phyloP scores from a whole-genome alignment of 1,140 invertebrate genomes.

The Heliconius hermathena region DNA sequence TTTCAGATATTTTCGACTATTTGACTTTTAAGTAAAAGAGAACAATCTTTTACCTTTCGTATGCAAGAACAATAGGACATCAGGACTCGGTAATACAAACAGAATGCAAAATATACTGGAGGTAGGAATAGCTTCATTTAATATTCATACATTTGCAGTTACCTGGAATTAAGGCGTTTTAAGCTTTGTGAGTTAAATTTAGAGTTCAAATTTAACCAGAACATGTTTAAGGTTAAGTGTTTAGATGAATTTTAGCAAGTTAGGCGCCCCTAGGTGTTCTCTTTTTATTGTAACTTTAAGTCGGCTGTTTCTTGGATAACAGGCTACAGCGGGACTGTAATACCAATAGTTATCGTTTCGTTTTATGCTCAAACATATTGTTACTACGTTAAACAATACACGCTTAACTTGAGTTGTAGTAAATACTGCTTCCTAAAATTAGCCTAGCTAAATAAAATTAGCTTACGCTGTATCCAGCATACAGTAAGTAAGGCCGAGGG shows the following conservation, averaged over 20 bases:
- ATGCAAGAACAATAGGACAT: slow-evolving; percentile 36
- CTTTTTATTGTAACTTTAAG: slow-evolving; percentile 31
- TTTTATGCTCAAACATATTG: slow-evolving; percentile 22
- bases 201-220: slow-evolving; percentile 25
- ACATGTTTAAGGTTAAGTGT: slow-evolving; percentile 29
- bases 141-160: slow-evolving; percentile 43
- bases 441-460: too few species aligned
- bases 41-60: slow-evolving; percentile 26
- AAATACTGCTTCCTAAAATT: not conserved
- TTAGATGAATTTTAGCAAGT: slow-evolving; percentile 39
- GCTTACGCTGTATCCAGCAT: too few species aligned
- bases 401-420: not conserved
- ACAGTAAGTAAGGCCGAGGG: too few species aligned
- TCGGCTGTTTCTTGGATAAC: slow-evolving; percentile 23
- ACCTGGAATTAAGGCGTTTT: not conserved
- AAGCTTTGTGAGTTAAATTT: slow-evolving; percentile 18
- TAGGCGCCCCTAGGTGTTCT: slow-evolving; percentile 24
- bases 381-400: not conserved
- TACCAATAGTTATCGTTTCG: slow-evolving; percentile 23
- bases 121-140: slow-evolving; percentile 48
- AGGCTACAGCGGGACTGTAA: slow-evolving; percentile 16
- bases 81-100: slow-evolving; percentile 47
- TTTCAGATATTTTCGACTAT: slow-evolving; percentile 3
- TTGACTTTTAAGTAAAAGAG: slow-evolving; percentile 24
- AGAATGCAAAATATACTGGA: slow-evolving; percentile 44